Base-by-base conservation (phyloP, 2,888 invertebrate species). In the Apamea crenata region DNA sequence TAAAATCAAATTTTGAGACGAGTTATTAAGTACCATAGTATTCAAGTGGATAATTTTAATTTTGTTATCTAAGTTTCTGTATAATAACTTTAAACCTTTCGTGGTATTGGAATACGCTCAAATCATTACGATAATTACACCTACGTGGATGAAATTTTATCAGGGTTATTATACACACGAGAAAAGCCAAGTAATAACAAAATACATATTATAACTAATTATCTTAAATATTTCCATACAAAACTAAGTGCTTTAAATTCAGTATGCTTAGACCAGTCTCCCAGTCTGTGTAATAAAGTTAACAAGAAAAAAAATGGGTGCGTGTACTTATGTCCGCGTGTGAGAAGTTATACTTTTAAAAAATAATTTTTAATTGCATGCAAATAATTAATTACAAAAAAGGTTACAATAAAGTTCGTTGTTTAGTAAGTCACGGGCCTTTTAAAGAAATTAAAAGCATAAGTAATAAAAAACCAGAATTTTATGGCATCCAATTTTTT, bases 1-100 rank as follows among this genome's bases (percentile, higher is more conserved):
- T 67, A 14, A 80, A 70, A 36, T 70, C 1, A 25, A 63, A 14
- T 81, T 74, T 78, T 68, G 14, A 74, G 36, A 76, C 61, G 14
- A 68, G 40, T 81, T 25, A 14, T 25, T 10, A 70, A 16, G 25
- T 50, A 50, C 21, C 1, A 21, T 8, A 25, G 25, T 32, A 50
- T 32, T 69, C 8, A 10, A 25, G 25, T n/a, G 40, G n/a, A 29
- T 36, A 32, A 40, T 32, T 10, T 50, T 72, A 21, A 29, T 71
- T n/a, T 56, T 3, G 40, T 63, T 44, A 21, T 4, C 14, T 14
- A 4, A 44, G 4, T 47, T n/a, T 40, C n/a, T n/a, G 3, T 18
- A 12, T 8, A 32, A 25, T 29, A 8, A 40, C 14, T 73, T 75
- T 59, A 12, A 21, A 72, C 4, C 5, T 63, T 76, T 63, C 7